Conservation (phyloP, 1,140 invertebrate genomes). For the Ganaspis sp. region DNA sequence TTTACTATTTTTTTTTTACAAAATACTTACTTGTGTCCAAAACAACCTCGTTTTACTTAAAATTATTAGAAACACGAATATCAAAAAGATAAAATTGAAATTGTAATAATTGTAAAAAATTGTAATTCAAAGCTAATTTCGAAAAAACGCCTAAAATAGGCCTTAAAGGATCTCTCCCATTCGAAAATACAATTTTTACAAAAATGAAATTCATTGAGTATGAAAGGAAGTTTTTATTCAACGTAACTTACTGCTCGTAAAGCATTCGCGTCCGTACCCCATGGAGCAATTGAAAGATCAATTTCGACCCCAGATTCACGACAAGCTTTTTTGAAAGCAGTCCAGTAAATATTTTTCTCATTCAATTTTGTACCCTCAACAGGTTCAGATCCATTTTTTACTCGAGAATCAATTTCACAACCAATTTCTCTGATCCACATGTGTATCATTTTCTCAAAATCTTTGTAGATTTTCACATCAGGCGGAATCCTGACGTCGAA, state of each 20-base stretch:
- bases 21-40: too few species aligned
- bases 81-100: too few species aligned
- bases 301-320: neutral
- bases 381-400: neutral
- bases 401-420: slow-evolving; percentile 76
- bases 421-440: slow-evolving; percentile 87
- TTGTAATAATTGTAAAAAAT: too few species aligned
- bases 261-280: neutral
- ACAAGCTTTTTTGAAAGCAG: neutral
- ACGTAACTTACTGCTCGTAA: slow-evolving; percentile 15
- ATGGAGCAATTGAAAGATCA: neutral
- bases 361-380: neutral
- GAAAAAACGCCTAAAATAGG: too few species aligned
- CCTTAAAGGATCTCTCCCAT: too few species aligned
- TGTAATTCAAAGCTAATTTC: too few species aligned
- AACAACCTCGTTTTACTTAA: too few species aligned
- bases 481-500: slow-evolving; percentile 88
- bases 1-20: too few species aligned
- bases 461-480: slow-evolving; percentile 78
- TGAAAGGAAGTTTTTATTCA: too few species aligned
- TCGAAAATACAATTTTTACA: too few species aligned
- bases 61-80: too few species aligned
- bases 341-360: slow-evolving; percentile 1
- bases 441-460: slow-evolving; percentile 83
- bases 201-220: too few species aligned